Evolutionary conservation across 1,140 invertebrate genomes (phyloP), one percentile per base, ranked within the genome.

Genomic region (Cyrtorhinus lividipennis): DNA sequence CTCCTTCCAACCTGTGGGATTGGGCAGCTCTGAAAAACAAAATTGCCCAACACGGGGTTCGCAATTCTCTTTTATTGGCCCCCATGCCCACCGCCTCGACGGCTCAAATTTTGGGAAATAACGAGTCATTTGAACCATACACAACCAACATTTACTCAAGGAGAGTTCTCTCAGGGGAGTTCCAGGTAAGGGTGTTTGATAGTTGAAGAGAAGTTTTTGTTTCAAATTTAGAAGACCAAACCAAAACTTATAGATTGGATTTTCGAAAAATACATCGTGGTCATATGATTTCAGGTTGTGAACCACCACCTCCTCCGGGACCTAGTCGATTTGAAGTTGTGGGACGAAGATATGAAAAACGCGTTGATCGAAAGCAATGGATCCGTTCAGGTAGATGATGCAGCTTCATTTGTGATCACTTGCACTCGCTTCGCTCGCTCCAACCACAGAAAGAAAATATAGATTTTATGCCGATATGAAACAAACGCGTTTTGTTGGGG

Each of bases 61-160:
- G 95, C 56, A 99, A 99, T 78, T 96, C 92, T 15, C 77, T 99
- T 8, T 76, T 99, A 1, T 67, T 99, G 56, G 95, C 97, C 0
- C 95, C 95, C 0, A 99, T 99, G 96, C 97, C 96, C 1, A 99
- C 96, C 13, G 95, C 96, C 13, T 98, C 95, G 1, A 99, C 97
- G 0, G 95, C 97, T 3, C 96, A 99, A 77, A 99, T 99, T 71
- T 80, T 99, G 26, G 97, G 96, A 13, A 99, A 99, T 70, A 99
- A 99, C 74, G 95, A 99, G 75, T 92, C 92, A 0, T 91, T 98
- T 71, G 97, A 99, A 75, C 92, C 96, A 0, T 99, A 97, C 72
- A 99, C 95, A 0, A 95, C 88, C 18, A 99, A 99, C 71, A 92
- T 99, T 67, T 99, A 99, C 71, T 86, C 86, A 23, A 78, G 96